Evolutionary conservation across 2,113 vertebrate species (phyloP).

Genomic region (Serinus canaria): DNA sequence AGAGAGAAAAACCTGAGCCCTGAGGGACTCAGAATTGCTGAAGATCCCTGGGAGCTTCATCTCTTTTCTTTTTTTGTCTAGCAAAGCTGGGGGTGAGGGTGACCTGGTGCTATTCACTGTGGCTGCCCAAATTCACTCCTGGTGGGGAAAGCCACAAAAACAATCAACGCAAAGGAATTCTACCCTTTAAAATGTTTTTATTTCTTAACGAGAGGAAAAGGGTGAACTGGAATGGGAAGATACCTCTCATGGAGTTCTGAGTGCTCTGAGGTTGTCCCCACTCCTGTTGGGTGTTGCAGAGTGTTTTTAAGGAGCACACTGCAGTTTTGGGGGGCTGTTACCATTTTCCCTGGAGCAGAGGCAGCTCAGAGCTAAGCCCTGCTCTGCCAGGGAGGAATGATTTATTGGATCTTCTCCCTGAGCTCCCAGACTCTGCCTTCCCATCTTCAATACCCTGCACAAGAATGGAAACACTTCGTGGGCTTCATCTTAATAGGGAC

Average conservation of each 20-base stretch:
- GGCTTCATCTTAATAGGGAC: conserved; percentile 42
- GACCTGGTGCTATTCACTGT: accelerated
- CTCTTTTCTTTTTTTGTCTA: background rate
- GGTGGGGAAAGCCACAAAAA: background rate
- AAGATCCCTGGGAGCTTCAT: background rate
- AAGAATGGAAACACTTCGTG: conserved; percentile 28
- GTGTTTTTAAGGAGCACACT: background rate
- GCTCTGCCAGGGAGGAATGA: background rate
- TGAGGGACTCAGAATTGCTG: accelerated
- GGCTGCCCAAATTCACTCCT: background rate
- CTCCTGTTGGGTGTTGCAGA: background rate
- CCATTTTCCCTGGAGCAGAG: background rate
- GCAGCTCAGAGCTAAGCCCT: background rate
- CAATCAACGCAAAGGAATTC: background rate
- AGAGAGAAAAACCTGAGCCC: background rate
- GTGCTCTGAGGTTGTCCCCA: accelerated
- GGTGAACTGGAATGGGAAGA: background rate
- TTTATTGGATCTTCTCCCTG: background rate
- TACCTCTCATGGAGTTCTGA: accelerated
- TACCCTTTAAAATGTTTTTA: no score
- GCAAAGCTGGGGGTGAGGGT: background rate
- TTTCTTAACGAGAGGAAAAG: background rate
- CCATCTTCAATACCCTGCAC: background rate
- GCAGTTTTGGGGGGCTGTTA: background rate
- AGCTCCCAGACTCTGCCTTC: background rate